phyloP scores from a whole-genome alignment of 1,140 invertebrate species.

The Microplitis demolitor region DNA sequence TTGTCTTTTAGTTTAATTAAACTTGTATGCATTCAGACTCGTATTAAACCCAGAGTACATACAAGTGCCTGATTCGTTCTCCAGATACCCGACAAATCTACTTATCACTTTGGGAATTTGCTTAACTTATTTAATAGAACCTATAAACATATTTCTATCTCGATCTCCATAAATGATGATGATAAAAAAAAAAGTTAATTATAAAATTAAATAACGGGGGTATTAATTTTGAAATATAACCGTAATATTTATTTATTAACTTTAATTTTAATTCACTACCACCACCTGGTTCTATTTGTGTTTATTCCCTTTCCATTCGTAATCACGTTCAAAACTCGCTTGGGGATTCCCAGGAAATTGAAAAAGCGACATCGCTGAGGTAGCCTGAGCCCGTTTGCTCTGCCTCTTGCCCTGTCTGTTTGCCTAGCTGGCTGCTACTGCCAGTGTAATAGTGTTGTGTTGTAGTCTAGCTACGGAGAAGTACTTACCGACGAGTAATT shows the following conservation, averaged over 20 bases:
- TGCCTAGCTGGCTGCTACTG: too few species aligned
- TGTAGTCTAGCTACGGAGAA: conserved; percentile 7
- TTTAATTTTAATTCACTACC: conserved; percentile 6
- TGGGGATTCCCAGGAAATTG: conserved; percentile 18
- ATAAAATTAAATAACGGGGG: neutral
- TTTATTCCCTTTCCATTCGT: conserved; percentile 7
- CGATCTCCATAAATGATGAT: too few species aligned
- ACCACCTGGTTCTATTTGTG: conserved; percentile 2
- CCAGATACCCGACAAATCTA: neutral
- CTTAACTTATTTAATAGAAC: neutral
- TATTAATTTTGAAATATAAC: neutral
- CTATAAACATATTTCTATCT: neutral
- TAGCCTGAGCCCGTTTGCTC: neutral
- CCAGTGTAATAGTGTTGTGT: too few species aligned
- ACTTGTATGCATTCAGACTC: conserved; percentile 28
- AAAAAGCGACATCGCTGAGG: conserved; percentile 17
- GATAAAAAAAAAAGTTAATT: neutral
- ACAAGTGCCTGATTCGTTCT: neutral
- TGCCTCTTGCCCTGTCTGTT: too few species aligned
- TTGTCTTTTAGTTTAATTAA: conserved; percentile 30
- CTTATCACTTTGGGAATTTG: neutral
- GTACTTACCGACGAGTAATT: conserved; percentile 29
- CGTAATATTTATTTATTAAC: neutral
- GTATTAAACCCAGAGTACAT: neutral
- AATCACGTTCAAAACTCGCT: conserved; percentile 18